Evolutionary conservation across 2,888 invertebrate species (phyloP).

Genomic region (Pandemis heparana): DNA sequence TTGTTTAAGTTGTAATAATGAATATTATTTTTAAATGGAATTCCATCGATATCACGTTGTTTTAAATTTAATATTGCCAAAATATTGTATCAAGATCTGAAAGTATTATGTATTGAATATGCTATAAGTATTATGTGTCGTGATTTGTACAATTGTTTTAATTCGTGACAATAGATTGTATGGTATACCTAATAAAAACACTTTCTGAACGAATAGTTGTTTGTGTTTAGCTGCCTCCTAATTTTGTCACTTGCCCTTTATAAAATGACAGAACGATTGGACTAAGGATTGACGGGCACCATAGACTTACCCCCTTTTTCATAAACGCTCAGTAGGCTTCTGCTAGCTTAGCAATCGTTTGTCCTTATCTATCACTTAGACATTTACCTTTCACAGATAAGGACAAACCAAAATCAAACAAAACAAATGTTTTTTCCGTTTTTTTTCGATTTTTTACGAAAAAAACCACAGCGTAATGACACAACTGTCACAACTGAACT

Average conservation of each 20-base stretch:
- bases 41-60: not conserved
- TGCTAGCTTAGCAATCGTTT: too few species aligned
- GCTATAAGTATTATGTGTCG: not conserved
- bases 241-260: not conserved
- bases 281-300: too few species aligned
- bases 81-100: constrained; percentile 20
- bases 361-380: too few species aligned
- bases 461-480: too few species aligned
- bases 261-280: not conserved
- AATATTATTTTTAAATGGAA: not conserved
- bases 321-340: too few species aligned
- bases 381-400: too few species aligned
- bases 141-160: constrained; percentile 5
- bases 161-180: not conserved
- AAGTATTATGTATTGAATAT: constrained; percentile 13
- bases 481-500: too few species aligned
- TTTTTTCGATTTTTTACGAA: too few species aligned
- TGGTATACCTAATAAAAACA: not conserved
- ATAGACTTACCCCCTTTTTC: too few species aligned
- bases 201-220: not conserved
- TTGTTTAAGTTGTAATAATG: not conserved
- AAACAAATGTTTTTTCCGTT: too few species aligned
- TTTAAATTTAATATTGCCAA: not conserved
- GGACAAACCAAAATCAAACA: too few species aligned
- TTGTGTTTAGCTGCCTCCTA: not conserved